These are phyloP conservation scores for Athalia circularis DNA, from an alignment of 2,888 invertebrate species.

Conservation along the genomic window DNA sequence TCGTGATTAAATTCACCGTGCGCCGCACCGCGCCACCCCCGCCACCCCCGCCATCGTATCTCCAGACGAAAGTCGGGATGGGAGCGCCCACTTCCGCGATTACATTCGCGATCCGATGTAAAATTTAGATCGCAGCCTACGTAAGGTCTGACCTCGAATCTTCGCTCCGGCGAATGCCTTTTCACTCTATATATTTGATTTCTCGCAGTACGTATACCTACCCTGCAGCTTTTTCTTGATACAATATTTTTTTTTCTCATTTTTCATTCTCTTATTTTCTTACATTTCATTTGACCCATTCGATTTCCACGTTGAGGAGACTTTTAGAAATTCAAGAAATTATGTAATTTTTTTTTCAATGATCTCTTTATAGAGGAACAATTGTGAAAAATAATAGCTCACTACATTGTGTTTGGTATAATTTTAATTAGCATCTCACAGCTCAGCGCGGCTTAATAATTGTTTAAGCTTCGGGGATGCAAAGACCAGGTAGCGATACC, in stretches of 20 bases:
- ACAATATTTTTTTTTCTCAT: background rate
- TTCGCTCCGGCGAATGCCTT: constrained; percentile 29
- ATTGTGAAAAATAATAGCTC: background rate
- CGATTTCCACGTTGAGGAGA: too few species aligned
- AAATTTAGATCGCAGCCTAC: constrained; percentile 40
- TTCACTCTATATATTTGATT: constrained; percentile 35
- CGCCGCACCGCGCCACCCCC: background rate
- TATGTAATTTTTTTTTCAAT: too few species aligned
- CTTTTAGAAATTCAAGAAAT: too few species aligned
- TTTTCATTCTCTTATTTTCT: background rate
- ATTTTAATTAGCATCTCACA: constrained; percentile 30
- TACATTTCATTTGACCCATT: too few species aligned
- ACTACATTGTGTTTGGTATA: constrained; percentile 3
- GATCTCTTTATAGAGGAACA: background rate
- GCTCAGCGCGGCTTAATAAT: constrained; percentile 18
- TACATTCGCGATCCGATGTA: constrained; percentile 46
- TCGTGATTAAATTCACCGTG: constrained; percentile 43
- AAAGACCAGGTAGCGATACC: constrained; percentile 12
- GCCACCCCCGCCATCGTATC: constrained; percentile 21
- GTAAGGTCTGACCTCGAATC: constrained; percentile 40
- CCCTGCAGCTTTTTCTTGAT: background rate
- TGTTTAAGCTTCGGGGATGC: constrained; percentile 27
- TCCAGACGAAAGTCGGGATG: constrained; percentile 16
- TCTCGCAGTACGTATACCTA: background rate
- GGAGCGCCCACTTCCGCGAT: constrained; percentile 44